phyloP scores from a whole-genome alignment of 2,797 vertebrate species.

The Gastrophryne carolinensis region DNA sequence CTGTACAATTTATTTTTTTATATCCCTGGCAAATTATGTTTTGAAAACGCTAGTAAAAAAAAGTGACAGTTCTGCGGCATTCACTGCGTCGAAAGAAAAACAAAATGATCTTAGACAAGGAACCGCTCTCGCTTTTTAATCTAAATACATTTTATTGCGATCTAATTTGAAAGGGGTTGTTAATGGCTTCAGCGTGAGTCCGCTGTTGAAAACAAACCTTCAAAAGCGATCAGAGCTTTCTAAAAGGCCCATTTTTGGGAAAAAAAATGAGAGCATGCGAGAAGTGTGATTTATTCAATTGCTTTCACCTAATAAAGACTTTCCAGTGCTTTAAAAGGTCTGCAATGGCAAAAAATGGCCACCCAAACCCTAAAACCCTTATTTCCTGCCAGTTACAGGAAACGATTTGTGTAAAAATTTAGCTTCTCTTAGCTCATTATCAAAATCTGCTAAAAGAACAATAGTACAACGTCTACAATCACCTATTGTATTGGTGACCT shows the following conservation, averaged over 20 bases:
- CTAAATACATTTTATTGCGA: too few species aligned
- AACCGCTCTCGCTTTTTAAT: too few species aligned
- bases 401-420: not conserved
- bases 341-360: not conserved
- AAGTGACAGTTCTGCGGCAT: too few species aligned
- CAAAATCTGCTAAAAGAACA: not conserved
- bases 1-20: too few species aligned
- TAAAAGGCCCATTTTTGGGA: too few species aligned
- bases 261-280: constrained; percentile 8
- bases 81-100: too few species aligned
- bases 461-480: not conserved
- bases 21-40: too few species aligned
- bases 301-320: constrained; percentile 30
- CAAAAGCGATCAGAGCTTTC: not conserved
- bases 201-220: constrained; percentile 23
- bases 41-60: too few species aligned
- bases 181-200: not conserved
- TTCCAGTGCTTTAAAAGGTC: constrained; percentile 19
- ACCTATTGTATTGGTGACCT: not conserved
- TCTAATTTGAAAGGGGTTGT: not conserved
- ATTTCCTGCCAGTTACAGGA: not conserved
- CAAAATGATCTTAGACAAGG: too few species aligned
- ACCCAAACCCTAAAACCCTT: not conserved
- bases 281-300: constrained; percentile 26
- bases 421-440: not conserved